These are phyloP conservation scores for Malacoctenus gilli DNA, from an alignment of 2,797 vertebrate genomes.

Conservation along the genomic window DNA sequence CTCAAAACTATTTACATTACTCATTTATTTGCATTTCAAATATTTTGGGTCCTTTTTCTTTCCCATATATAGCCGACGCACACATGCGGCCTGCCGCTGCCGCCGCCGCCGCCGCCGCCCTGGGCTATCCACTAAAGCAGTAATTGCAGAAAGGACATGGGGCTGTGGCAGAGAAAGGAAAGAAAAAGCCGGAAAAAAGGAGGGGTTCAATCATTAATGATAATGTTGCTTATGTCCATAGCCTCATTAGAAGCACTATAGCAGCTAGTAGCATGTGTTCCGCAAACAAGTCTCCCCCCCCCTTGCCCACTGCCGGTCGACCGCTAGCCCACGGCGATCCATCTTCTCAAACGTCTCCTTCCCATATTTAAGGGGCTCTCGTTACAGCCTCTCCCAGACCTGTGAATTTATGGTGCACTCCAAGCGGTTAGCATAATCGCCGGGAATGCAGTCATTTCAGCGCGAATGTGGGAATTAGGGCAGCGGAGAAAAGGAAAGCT, in stretches of 20 bases:
- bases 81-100: slow-evolving; percentile 61
- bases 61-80: slow-evolving; percentile 43
- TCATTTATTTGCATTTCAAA: slow-evolving; percentile 97
- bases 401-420: slow-evolving; percentile 78
- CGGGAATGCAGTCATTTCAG: slow-evolving; percentile 75
- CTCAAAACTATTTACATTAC: slow-evolving; percentile 99
- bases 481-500: slow-evolving; percentile 73
- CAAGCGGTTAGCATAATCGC: slow-evolving; percentile 78
- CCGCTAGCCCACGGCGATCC: slow-evolving; percentile 77
- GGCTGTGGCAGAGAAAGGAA: slow-evolving; percentile 31
- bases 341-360: slow-evolving; percentile 81
- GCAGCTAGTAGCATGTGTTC: slow-evolving; percentile 87
- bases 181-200: slow-evolving; percentile 56
- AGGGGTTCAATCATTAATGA: slow-evolving; percentile 91
- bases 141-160: slow-evolving; percentile 85
- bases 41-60: slow-evolving; percentile 73
- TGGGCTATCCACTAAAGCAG: slow-evolving; percentile 89
- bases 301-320: slow-evolving; percentile 84
- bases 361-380: slow-evolving; percentile 79
- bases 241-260: slow-evolving; percentile 91
- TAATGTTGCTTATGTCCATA: slow-evolving; percentile 91
- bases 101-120: slow-evolving; percentile 81
- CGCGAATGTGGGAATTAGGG: slow-evolving; percentile 80
- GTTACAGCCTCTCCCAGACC: slow-evolving; percentile 78
- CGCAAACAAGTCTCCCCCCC: slow-evolving; percentile 92